A percentile compares a stretch with the other conserved stretches of the same genome.
These are phyloP conservation scores for Cheilinus undulatus DNA, from an alignment of 2,113 vertebrate species.

Conservation along the genomic window DNA sequence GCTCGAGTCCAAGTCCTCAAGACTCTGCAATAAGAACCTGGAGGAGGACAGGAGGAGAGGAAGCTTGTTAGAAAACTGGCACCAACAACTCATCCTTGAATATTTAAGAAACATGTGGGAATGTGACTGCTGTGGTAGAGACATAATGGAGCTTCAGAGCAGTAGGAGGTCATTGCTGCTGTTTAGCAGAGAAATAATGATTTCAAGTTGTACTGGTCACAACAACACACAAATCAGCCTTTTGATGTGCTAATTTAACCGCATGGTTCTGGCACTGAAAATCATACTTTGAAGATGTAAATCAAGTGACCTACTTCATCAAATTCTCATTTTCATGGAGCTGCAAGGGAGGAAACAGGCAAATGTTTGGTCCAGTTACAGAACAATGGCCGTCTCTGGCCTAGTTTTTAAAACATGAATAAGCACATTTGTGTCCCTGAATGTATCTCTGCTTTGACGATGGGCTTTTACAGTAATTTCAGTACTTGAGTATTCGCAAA, in stretches of 20 bases:
- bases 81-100: no score
- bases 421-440: background rate
- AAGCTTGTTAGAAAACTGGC: background rate
- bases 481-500: no score
- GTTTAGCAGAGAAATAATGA: no score
- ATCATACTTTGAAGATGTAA: background rate
- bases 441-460: background rate
- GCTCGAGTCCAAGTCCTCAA: slow-evolving; percentile 95
- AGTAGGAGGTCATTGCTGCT: no score
- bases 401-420: background rate
- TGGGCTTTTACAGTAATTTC: no score
- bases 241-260: no score
- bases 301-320: background rate
- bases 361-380: background rate
- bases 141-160: no score
- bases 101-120: no score
- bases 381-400: background rate
- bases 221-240: no score
- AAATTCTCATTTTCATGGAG: background rate
- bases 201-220: no score
- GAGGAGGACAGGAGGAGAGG: slow-evolving; percentile 1
- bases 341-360: no score
- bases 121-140: no score
- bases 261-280: background rate
- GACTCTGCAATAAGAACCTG: slow-evolving; percentile 96